Evolutionary conservation across 2,888 invertebrate genomes (phyloP), one percentile per base, ranked within the genome.

Genomic region (Heliconius erato): DNA sequence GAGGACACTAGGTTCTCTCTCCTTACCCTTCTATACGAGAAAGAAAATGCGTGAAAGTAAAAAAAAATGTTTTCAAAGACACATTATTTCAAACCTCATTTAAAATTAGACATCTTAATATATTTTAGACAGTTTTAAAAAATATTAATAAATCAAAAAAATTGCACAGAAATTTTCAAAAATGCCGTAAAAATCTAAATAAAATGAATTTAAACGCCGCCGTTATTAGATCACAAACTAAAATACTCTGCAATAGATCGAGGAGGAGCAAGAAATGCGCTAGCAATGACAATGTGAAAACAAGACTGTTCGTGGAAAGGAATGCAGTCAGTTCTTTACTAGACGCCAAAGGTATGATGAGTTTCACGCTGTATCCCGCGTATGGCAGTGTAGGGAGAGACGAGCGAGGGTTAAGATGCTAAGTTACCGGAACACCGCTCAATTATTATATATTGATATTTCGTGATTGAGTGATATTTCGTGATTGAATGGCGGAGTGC

Each of bases 251-350:
- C 0, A 88, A 87, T 67, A 87, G 85, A 1, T 82, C 85, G 0
- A 85, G 82, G 3, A 84, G 83, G 3, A 85, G 90, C 1, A 92
- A 91, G 72, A 91, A 89, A 6, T 89, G 87, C 1, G 80, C 85
- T 2, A 93, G 93, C 32, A 91, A 86, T 23, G 90, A 85, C 0
- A 89, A 90, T 23, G 59, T 88, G 3, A 94, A 92, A 83, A 93
- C 92, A 71, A 86, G 94, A 3, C 93, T 94, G 0, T 94, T 94
- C 49, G 94, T 94, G 0, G 93, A 92, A 80, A 93, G 92, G 65
- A 92, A 91, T 11, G 67, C 78, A 44, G 78, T 67, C 19, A 78
- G 78, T 19, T 67, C 78, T 5, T 40, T 78, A 44, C 16, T 78
- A 23, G 65, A 79, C 67, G 26, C 76, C 1, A 76, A 81, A 81